Evolutionary conservation across 2,797 vertebrate genomes (phyloP).

Genomic region (Takifugu rubripes): DNA sequence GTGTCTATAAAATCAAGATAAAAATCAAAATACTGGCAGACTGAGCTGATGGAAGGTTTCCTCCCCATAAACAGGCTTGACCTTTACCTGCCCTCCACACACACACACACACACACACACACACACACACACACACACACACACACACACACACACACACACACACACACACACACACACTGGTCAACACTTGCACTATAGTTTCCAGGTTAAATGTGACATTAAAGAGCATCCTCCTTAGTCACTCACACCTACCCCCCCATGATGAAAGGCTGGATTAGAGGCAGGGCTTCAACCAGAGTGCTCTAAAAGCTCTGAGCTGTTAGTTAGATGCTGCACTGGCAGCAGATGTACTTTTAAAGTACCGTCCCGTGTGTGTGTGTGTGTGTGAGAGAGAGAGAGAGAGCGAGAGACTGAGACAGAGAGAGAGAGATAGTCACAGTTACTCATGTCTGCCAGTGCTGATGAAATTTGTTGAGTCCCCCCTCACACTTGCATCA

Average conservation of each 20-base stretch:
- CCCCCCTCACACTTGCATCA: slow-evolving; percentile 49
- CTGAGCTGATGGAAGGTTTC: slow-evolving; percentile 72
- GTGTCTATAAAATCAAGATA: slow-evolving; percentile 63
- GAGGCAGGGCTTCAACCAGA: slow-evolving; percentile 14
- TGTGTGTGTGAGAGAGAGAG: slow-evolving; percentile 26
- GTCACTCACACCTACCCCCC: slow-evolving; percentile 62
- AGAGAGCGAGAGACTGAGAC: slow-evolving; percentile 26
- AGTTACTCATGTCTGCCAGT: slow-evolving; percentile 45
- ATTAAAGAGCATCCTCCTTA: slow-evolving; percentile 54
- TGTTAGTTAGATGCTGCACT: slow-evolving; percentile 38
- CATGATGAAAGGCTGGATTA: slow-evolving; percentile 75
- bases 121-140: slow-evolving; percentile 26
- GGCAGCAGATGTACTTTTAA: slow-evolving; percentile 46
- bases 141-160: slow-evolving; percentile 34
- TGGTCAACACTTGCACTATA: slow-evolving; percentile 23
- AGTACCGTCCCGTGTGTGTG: slow-evolving; percentile 26
- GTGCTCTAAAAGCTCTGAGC: slow-evolving; percentile 48
- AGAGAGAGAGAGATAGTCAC: slow-evolving; percentile 42
- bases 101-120: slow-evolving; percentile 41
- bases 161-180: slow-evolving; percentile 21
- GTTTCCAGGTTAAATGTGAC: slow-evolving; percentile 62
- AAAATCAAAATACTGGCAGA: slow-evolving; percentile 67
- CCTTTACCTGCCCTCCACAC: slow-evolving; percentile 50
- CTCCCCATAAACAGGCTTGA: slow-evolving; percentile 42
- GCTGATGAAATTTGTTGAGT: slow-evolving; percentile 43